Evolutionary conservation across 1,140 invertebrate genomes (phyloP), one percentile per base, ranked within the genome.

Genomic region (Polypedilum pembai): DNA sequence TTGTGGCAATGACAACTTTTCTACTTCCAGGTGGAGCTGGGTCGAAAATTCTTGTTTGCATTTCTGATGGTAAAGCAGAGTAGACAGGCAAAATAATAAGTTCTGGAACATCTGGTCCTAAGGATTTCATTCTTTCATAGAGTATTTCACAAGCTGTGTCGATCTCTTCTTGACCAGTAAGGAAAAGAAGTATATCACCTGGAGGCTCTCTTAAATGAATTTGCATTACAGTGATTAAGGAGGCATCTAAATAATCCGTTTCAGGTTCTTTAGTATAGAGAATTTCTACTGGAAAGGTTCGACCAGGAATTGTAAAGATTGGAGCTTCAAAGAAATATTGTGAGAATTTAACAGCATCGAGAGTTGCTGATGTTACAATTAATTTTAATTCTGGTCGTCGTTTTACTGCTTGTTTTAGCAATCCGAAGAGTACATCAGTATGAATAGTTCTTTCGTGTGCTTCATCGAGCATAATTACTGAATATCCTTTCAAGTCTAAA

Each of bases 261-360:
- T 99, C 98, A 0, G 98, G 96, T 82, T 99, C 96, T 0, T 96
- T 97, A 0, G 98, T 99, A 82, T 99, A 99, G 83, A 99, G 99
- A 76, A 99, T 99, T 84, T 98, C 96, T 3, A 98, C 96, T 20
- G 95, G 94, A 87, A 82, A 81, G 5, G 96, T 98, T 80, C 96
- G 84, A 65, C 96, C 96, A 8, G 98, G 98, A 33, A 99, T 96
- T 81, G 95, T 98, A 92, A 99, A 96, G 17, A 99, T 83, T 0
- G 98, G 98, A 15, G 97, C 97, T 83, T 97, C 94, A 79, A 99
- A 96, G 83, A 99, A 99, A 82, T 99, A 99, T 80, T 94, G 92
- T 83, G 98, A 96, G 84, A 99, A 99, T 83, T 99, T 99, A 5
- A 97, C 98, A 73, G 98, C 97, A 85, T 99, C 98, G n/a, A 99